Base-by-base conservation (phyloP, 2,797 vertebrate genomes). In the Rhynchonycteris naso region DNA sequence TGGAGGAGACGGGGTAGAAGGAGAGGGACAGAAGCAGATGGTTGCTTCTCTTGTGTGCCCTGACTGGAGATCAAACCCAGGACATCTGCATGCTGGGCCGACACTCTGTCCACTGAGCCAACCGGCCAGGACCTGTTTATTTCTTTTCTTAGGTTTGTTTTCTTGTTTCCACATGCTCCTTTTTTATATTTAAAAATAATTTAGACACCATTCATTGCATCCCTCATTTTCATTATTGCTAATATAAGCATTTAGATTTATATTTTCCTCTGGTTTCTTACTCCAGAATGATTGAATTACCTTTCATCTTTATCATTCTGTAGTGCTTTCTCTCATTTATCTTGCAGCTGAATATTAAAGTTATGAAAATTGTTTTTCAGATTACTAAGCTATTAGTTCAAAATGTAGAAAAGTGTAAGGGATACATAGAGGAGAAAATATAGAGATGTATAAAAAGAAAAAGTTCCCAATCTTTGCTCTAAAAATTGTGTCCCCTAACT, bases 171-270 rank as follows among this genome's bases (percentile, higher is more conserved):
- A 4, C 7, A 5, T 85, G 50, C 58, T 88, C 35, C 2, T 56
- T 66, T 74, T 88, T 58, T 59, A 75, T 82, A 85, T 66, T 92
- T 68, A 61, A 86, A 81, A 91, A 88, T 8, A 91, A 52, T 30
- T 63, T 59, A 71, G 68, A 76, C 33, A 69, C 30, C 68, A 65
- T 54, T 82, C 50, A n/a, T 63, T 69, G 19, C 24, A 84, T 69
- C 71, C 35, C 24, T 61, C 26, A 47, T 89, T 93, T 92, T 93
- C 43, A 65, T 56, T 84, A 68, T 95, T 76, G 75, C 19, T 94
- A 80, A 79, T 15, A 18, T 4, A 58, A 80, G 11, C 56, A 54
- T 89, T 94, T 83, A 63, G 7, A 87, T 18, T 6, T 10, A 33
- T 5, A 50, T 75, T 80, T 87, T 86, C 26, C 82, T 76, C 43